A percentile compares a stretch with the other conserved stretches of the same genome.
phyloP scores from a whole-genome alignment of 1,140 invertebrate species.

The Diorhabda carinulata region DNA sequence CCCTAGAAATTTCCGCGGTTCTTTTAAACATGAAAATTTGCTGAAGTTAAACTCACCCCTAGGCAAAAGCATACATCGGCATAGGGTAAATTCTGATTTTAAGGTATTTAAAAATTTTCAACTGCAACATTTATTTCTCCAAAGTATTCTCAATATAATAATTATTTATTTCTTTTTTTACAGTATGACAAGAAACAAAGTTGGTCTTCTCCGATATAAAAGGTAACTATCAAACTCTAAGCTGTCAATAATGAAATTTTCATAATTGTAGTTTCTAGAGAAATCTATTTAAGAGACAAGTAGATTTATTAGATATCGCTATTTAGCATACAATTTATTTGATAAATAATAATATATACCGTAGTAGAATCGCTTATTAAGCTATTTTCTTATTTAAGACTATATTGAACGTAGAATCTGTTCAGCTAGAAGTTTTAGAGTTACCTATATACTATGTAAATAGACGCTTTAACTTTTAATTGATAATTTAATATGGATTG shows the following conservation, averaged over 20 bases:
- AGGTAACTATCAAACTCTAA: conserved; percentile 31
- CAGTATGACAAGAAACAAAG: conserved; percentile 25
- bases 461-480: no score
- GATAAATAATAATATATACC: not conserved
- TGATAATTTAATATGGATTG: not conserved
- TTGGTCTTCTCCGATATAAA: conserved; percentile 30
- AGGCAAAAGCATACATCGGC: no score
- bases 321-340: conserved; percentile 6
- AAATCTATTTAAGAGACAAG: conserved; percentile 27
- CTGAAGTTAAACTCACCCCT: no score
- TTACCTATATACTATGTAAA: no score
- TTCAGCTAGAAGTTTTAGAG: not conserved
- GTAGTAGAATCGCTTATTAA: not conserved
- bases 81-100: no score
- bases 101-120: no score
- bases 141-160: no score
- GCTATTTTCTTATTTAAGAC: conserved; percentile 4
- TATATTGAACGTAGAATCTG: conserved; percentile 7
- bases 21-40: no score
- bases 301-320: conserved; percentile 13
- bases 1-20: no score
- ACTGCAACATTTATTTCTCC: no score
- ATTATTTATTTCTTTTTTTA: conserved; percentile 6
- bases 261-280: conserved; percentile 16
- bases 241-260: conserved; percentile 3